phyloP scores from a whole-genome alignment of 2,113 vertebrate species.

The Xenus cinereus region DNA sequence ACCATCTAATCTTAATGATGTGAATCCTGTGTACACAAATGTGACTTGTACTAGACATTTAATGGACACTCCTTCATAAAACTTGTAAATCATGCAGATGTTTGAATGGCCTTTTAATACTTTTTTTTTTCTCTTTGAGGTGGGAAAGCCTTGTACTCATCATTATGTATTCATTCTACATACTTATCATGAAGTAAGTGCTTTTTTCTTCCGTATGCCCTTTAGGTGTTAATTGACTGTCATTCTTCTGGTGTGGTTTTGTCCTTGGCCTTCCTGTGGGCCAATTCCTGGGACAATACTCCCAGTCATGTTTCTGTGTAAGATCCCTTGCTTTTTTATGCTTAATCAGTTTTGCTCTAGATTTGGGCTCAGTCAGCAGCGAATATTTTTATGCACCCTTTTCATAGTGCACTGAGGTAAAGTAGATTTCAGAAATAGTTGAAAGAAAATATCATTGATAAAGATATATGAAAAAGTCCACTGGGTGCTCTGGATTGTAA shows the following conservation, averaged over 20 bases:
- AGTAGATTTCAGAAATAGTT: not conserved
- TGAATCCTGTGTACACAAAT: not conserved
- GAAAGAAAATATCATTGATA: not conserved
- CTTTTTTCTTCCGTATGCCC: not conserved
- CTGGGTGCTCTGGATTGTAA: not conserved
- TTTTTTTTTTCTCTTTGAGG: constrained; percentile 76
- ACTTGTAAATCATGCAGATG: not conserved
- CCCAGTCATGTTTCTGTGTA: not conserved
- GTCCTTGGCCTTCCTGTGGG: not conserved
- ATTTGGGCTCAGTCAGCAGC: not conserved
- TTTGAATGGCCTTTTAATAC: constrained; percentile 37
- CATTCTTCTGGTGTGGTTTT: not conserved
- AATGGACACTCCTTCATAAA: not conserved
- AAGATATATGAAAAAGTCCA: not conserved
- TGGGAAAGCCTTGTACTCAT: constrained; percentile 97
- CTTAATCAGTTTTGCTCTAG: not conserved
- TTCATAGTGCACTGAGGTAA: not conserved
- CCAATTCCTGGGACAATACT: not conserved
- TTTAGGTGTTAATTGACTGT: not conserved
- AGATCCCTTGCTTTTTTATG: not conserved
- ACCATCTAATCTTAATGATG: not conserved
- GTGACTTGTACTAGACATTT: not conserved
- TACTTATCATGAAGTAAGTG: constrained; percentile 98
- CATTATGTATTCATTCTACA: constrained; percentile 91
- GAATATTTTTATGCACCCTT: not conserved